Evolutionary conservation across 2,797 vertebrate species (phyloP).

Genomic region (Oryzias dopingdopingensis): DNA sequence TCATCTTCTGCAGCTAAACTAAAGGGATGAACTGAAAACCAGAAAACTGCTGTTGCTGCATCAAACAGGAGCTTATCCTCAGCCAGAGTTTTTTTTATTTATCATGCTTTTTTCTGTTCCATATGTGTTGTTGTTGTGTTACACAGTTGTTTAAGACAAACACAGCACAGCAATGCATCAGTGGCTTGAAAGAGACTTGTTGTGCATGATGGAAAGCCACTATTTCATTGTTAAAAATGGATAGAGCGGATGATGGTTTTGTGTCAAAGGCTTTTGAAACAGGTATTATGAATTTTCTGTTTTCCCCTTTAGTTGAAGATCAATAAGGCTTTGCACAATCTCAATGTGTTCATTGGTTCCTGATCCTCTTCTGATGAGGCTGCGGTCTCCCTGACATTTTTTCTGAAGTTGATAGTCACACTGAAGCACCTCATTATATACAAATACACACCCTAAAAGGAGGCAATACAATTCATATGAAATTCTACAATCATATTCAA

Average conservation of each 20-base stretch:
- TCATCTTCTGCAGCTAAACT: constrained; percentile 24
- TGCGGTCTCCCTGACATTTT: constrained; percentile 28
- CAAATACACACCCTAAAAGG: neutral
- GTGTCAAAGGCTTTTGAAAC: constrained; percentile 5
- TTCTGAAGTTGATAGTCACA: constrained; percentile 38
- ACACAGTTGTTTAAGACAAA: constrained; percentile 8
- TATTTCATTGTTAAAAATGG: constrained; percentile 27
- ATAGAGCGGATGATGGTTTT: constrained; percentile 15
- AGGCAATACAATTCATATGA: neutral
- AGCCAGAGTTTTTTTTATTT: constrained; percentile 13
- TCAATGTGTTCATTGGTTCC: constrained; percentile 45
- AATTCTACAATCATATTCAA: neutral
- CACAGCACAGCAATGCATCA: constrained; percentile 31
- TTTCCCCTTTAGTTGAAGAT: constrained; percentile 49
- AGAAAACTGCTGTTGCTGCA: constrained; percentile 24
- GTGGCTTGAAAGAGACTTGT: constrained; percentile 27
- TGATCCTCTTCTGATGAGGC: constrained; percentile 43
- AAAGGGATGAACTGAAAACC: constrained; percentile 18
- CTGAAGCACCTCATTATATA: constrained; percentile 33
- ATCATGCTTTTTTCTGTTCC: constrained; percentile 6
- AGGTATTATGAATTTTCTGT: constrained; percentile 46
- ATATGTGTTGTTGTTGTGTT: constrained; percentile 8
- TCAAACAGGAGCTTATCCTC: constrained; percentile 2
- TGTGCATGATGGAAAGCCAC: constrained; percentile 42
- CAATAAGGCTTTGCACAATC: constrained; percentile 51